Evolutionary conservation across 2,113 vertebrate genomes (phyloP).

Genomic region (Lanius ludovicianus): DNA sequence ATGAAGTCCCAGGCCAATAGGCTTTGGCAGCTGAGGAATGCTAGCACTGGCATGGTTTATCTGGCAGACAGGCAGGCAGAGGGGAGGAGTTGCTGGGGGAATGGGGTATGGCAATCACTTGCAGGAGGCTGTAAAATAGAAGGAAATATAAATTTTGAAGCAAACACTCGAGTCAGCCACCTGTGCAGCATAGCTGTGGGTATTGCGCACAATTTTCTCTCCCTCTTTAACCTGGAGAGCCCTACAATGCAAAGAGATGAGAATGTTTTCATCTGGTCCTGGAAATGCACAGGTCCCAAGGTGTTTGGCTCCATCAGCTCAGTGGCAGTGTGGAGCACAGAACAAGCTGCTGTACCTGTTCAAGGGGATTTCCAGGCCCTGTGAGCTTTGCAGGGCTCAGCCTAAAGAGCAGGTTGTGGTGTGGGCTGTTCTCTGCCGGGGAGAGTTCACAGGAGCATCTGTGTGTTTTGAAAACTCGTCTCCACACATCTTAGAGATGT

Average conservation of each 20-base stretch:
- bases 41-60: background rate
- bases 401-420: background rate
- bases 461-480: background rate
- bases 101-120: background rate
- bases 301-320: background rate
- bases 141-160: background rate
- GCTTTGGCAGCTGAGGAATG: background rate
- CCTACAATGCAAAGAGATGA: background rate
- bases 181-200: background rate
- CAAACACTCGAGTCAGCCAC: background rate
- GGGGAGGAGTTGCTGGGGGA: background rate
- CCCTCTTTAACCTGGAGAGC: background rate
- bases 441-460: background rate
- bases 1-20: slow-evolving; percentile 14
- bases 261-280: background rate
- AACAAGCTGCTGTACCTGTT: background rate
- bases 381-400: background rate
- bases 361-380: background rate
- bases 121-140: background rate
- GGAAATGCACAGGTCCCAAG: background rate
- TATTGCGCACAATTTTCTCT: background rate
- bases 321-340: background rate
- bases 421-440: background rate
- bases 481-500: background rate
- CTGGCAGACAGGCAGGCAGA: slow-evolving; percentile 29